Evolutionary conservation across 2,113 vertebrate species (phyloP).

Genomic region (Nothobranchius kuhntae): DNA sequence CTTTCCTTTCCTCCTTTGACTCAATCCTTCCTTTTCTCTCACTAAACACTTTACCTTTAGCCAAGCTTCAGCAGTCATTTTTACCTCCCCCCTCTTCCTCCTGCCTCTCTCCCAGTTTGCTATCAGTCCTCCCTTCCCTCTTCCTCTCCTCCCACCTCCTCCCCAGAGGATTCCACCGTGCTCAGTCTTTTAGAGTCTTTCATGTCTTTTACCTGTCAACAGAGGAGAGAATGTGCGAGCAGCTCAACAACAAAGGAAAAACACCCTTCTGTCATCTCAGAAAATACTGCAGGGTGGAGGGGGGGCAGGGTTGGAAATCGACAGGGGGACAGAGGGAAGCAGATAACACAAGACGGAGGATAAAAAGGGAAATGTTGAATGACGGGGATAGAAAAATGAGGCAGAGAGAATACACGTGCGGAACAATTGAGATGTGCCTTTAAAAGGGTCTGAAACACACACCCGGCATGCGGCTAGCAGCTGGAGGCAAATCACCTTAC

Average conservation of each 20-base stretch:
- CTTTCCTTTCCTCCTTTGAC: conserved; percentile 37
- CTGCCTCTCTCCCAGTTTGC: conserved; percentile 13
- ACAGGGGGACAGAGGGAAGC: conserved; percentile 51
- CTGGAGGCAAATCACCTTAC: background rate
- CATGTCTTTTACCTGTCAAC: conserved; percentile 78
- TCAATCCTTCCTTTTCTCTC: conserved; percentile 60
- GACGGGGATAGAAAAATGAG: conserved; percentile 28
- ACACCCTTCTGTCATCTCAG: conserved; percentile 72
- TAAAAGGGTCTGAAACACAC: conserved; percentile 16
- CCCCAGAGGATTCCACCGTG: conserved; percentile 68
- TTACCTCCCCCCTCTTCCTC: conserved; percentile 1
- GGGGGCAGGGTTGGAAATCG: conserved; percentile 33
- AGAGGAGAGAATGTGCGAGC: conserved; percentile 68
- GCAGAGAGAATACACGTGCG: conserved; percentile 23
- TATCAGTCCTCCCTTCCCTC: conserved; percentile 43
- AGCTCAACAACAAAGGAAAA: conserved; percentile 73
- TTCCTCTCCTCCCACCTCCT: conserved; percentile 37
- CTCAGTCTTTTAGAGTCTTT: conserved; percentile 75
- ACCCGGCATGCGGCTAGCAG: background rate
- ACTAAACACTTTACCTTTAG: conserved; percentile 66
- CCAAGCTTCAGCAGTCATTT: conserved; percentile 45
- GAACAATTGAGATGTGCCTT: conserved; percentile 3
- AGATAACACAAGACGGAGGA: conserved; percentile 47
- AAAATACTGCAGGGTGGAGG: conserved; percentile 62
- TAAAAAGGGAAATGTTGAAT: conserved; percentile 47